These are phyloP conservation scores for Anthoptus insignis DNA, from an alignment of 2,888 invertebrate species.

Conservation along the genomic window DNA sequence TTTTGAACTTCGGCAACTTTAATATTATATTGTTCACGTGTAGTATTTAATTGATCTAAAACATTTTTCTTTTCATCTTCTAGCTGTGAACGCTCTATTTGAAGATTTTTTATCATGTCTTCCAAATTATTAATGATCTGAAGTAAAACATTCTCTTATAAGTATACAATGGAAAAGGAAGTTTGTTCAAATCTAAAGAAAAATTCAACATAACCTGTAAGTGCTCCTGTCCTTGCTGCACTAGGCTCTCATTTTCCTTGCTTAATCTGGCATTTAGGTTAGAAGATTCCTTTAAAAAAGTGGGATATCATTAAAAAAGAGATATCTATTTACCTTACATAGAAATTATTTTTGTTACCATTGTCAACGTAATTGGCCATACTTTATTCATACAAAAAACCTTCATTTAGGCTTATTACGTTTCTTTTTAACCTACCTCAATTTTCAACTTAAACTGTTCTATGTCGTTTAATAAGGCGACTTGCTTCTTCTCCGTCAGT, in stretches of 20 bases:
- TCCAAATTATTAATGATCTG: constrained; percentile 50
- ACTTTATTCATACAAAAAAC: too few species aligned
- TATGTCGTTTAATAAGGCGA: constrained; percentile 13
- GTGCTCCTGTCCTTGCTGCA: constrained; percentile 43
- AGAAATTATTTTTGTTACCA: too few species aligned
- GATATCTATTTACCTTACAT: too few species aligned
- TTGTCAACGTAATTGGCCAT: too few species aligned
- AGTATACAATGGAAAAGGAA: too few species aligned
- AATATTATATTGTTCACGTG: constrained; percentile 38
- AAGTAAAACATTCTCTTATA: constrained; percentile 4
- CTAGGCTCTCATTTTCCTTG: constrained; percentile 43
- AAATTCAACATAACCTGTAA: constrained; percentile 46
- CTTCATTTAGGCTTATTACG: too few species aligned
- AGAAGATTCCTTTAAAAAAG: too few species aligned
- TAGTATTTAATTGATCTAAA: constrained; percentile 37
- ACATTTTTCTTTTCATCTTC: constrained; percentile 48
- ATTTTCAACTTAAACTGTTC: constrained; percentile 44
- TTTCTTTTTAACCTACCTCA: constrained; percentile 45
- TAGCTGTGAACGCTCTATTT: constrained; percentile 40
- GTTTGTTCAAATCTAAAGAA: constrained; percentile 49
- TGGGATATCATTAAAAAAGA: too few species aligned
- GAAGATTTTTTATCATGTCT: constrained; percentile 47
- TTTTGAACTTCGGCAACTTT: constrained; percentile 44
- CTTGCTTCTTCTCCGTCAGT: constrained; percentile 50
- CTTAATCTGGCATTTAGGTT: constrained; percentile 33